These are phyloP conservation scores for Spilosoma lubricipeda DNA, from an alignment of 2,888 invertebrate genomes.

Conservation along the genomic window DNA sequence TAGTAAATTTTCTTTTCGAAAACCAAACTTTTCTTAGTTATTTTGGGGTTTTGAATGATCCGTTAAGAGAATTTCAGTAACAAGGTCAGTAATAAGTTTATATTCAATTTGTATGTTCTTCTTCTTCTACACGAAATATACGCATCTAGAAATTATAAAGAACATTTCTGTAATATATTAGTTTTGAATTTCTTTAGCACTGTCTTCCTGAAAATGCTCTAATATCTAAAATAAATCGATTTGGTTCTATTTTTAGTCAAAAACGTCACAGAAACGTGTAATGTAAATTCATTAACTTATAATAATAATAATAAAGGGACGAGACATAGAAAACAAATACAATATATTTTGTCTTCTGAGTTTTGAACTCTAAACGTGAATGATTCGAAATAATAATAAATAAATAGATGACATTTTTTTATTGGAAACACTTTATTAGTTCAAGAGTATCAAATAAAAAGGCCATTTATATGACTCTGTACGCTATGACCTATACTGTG, in stretches of 20 bases:
- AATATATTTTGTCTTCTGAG: too few species aligned
- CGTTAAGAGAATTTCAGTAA: conserved; percentile 45
- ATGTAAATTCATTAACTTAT: too few species aligned
- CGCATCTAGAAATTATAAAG: background rate
- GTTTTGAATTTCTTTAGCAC: background rate
- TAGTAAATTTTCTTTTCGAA: conserved; percentile 50
- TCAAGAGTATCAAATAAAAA: background rate
- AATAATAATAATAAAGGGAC: too few species aligned
- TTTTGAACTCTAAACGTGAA: too few species aligned
- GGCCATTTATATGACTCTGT: background rate
- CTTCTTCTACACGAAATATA: background rate
- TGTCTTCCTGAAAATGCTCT: background rate
- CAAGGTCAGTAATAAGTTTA: conserved; percentile 24
- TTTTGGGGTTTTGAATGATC: conserved; percentile 44
- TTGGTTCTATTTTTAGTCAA: too few species aligned
- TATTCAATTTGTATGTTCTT: background rate
- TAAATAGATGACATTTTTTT: too few species aligned
- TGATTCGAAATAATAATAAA: too few species aligned
- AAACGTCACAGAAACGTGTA: too few species aligned
- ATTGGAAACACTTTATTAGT: too few species aligned
- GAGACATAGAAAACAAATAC: too few species aligned
- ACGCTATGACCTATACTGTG: background rate
- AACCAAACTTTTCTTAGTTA: conserved; percentile 49
- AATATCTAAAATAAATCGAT: too few species aligned
- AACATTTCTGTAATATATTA: background rate